phyloP scores from a whole-genome alignment of 2,888 invertebrate genomes.

The Hemicrepidius hirtus region DNA sequence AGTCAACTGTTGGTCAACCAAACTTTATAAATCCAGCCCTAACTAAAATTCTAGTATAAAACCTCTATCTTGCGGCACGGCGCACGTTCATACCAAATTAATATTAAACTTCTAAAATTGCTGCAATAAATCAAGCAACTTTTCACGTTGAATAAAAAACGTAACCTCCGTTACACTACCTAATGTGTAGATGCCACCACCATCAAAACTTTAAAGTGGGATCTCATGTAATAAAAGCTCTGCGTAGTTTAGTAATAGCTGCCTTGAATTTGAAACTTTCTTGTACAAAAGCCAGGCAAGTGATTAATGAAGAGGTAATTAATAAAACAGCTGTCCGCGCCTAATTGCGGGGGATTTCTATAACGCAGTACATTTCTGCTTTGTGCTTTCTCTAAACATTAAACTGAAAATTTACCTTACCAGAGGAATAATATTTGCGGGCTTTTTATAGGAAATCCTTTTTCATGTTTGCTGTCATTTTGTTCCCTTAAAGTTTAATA shows the following conservation, averaged over 20 bases:
- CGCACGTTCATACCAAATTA: too few species aligned
- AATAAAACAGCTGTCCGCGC: conserved; percentile 48
- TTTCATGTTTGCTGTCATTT: conserved; percentile 10
- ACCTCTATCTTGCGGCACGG: background rate
- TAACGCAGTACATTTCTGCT: conserved; percentile 17
- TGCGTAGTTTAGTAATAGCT: conserved; percentile 17
- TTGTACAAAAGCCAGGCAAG: conserved; percentile 36
- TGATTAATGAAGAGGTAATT: conserved; percentile 59
- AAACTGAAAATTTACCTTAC: conserved; percentile 15
- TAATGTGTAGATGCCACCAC: background rate
- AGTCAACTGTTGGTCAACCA: too few species aligned
- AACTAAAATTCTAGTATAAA: too few species aligned
- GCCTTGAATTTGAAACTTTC: conserved; percentile 7
- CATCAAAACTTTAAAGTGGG: conserved; percentile 42
- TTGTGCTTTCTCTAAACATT: conserved; percentile 6
- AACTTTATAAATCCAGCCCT: too few species aligned
- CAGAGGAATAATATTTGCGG: background rate
- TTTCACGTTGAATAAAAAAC: conserved; percentile 5
- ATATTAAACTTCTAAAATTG: conserved; percentile 42
- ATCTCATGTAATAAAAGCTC: conserved; percentile 37
- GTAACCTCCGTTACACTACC: background rate
- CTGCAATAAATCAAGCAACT: conserved; percentile 6
- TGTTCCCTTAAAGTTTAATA: conserved; percentile 38
- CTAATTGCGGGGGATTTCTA: conserved; percentile 41
- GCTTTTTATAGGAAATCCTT: background rate